Base-by-base conservation (phyloP, 2,113 vertebrate species). In the Strigops habroptila region DNA sequence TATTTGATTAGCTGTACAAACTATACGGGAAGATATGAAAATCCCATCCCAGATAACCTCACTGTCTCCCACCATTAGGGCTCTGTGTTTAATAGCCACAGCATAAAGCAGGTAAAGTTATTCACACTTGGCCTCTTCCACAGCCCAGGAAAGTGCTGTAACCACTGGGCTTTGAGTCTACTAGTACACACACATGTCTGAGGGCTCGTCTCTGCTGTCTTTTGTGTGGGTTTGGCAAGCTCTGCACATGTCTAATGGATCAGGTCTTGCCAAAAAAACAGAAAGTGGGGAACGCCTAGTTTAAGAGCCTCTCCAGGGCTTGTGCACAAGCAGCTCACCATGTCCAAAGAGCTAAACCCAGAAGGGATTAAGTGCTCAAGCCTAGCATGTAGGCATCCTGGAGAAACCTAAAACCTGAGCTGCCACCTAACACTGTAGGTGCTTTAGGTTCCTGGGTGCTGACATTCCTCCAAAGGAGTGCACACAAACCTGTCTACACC, bases 171-270 rank as follows among this genome's bases (percentile, higher is more conserved):
- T 88, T 8, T 5, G 83, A 37, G 89, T 73, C 84, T 91, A 14
- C 89, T 57, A 14, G 68, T 81, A 43, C 82, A 35, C 91, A 15
- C 91, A 94, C 93, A 89, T 48, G 84, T 90, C 95, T 80, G 91
- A 92, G 84, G 86, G 87, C 91, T 91, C 69, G 14, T 81, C 93
- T 69, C 78, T 88, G 91, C 96, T 62, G 90, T 76, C 95, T 95
- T 95, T 95, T 85, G 91, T 95, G 95, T 95, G 96, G 94, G 33
- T 96, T 95, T 96, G 94, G 94, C 96, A 97, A 79, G 91, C 82
- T 31, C 93, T 33, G 70, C 89, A 94, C 82, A 94, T 73, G 87
- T 87, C 91, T 76, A 7, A 79, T n/a, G 90, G 91, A 39, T 59
- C 91, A 44, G 75, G 37, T 31, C 67, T n/a, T 95, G 94, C 96